Conservation (phyloP, 1,140 invertebrate species). For the Aricia agestis region DNA sequence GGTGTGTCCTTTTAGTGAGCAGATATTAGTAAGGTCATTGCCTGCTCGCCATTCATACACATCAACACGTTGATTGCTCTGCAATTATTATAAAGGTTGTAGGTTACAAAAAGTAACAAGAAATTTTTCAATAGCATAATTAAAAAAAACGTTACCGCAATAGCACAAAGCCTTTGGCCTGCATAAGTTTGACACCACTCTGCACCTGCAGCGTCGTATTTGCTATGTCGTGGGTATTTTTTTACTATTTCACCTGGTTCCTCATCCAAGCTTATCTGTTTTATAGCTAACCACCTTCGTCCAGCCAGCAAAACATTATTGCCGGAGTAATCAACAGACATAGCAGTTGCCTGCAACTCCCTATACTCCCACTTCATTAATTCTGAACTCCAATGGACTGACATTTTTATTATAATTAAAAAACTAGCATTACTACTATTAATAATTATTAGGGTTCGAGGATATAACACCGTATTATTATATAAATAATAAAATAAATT, state of each 20-base stretch:
- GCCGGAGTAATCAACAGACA: constrained; percentile 92
- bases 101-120: too few species aligned
- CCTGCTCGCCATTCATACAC: constrained; percentile 85
- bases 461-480: too few species aligned
- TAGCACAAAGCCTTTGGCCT: constrained; percentile 89
- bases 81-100: constrained; percentile 24
- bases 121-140: background rate
- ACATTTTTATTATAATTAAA: constrained; percentile 42
- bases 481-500: background rate
- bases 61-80: constrained; percentile 91
- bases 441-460: too few species aligned
- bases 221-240: constrained; percentile 91
- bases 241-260: constrained; percentile 83
- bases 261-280: constrained; percentile 83
- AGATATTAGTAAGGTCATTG: constrained; percentile 81
- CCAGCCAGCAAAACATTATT: constrained; percentile 90
- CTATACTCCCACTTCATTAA: constrained; percentile 73
- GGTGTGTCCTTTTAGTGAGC: constrained; percentile 90
- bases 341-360: constrained; percentile 90
- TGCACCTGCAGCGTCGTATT: constrained; percentile 94
- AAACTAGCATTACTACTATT: constrained; percentile 15
- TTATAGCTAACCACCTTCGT: constrained; percentile 87
- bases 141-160: constrained; percentile 84
- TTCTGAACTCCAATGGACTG: constrained; percentile 73
- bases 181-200: constrained; percentile 92